Conservation (phyloP, 2,113 vertebrate species). For the Centrocercus urophasianus region DNA sequence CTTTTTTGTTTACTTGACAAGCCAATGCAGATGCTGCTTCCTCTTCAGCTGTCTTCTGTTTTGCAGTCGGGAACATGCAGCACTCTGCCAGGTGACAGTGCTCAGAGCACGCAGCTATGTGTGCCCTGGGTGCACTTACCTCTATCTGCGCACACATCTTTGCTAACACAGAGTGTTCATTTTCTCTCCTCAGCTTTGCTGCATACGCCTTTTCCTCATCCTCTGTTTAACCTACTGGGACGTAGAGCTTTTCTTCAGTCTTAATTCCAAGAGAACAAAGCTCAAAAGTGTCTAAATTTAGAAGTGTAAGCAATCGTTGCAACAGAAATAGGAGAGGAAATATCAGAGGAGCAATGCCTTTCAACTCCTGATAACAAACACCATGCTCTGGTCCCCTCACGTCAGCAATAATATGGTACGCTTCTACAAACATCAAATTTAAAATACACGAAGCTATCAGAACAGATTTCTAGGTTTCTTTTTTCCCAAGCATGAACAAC, state of each 20-base stretch:
- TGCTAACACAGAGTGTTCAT: rapidly evolving
- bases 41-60: background rate
- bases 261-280: background rate
- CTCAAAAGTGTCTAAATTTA: background rate
- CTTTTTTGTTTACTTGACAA: background rate
- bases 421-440: background rate
- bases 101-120: rapidly evolving
- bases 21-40: background rate
- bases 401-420: rapidly evolving
- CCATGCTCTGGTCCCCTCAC: background rate
- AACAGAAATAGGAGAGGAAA: background rate
- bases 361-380: background rate
- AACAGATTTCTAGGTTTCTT: background rate
- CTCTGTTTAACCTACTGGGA: background rate
- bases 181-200: background rate
- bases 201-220: background rate
- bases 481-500: rapidly evolving
- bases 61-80: rapidly evolving
- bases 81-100: rapidly evolving
- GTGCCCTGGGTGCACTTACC: background rate
- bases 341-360: background rate
- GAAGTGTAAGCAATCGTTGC: background rate
- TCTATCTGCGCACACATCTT: background rate
- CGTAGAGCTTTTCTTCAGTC: background rate
- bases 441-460: background rate